phyloP scores from a whole-genome alignment of 2,888 invertebrate genomes.

The Noctua janthe region DNA sequence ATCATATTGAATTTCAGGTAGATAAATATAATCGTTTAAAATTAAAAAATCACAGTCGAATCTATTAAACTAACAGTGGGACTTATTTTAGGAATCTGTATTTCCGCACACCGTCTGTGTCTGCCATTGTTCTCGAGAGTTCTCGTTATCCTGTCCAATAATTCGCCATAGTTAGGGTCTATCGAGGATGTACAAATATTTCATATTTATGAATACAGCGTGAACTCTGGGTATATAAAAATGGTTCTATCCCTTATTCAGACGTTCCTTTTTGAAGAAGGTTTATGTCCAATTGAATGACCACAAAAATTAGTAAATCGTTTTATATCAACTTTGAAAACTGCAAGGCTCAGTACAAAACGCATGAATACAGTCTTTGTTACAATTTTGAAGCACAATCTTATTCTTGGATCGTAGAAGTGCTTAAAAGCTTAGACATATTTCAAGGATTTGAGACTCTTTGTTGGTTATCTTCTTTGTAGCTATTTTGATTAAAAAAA shows the following conservation, averaged over 20 bases:
- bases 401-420: background rate
- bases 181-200: conserved; percentile 33
- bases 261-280: conserved; percentile 19
- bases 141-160: conserved; percentile 55
- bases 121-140: no score
- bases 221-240: conserved; percentile 3
- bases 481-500: conserved; percentile 30
- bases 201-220: conserved; percentile 32
- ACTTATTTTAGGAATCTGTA: background rate
- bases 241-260: background rate
- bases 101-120: no score
- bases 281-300: conserved; percentile 35
- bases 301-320: background rate
- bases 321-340: conserved; percentile 23
- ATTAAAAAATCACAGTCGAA: background rate
- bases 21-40: background rate
- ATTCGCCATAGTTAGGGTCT: conserved; percentile 45
- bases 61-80: no score
- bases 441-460: conserved; percentile 8
- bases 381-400: background rate
- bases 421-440: conserved; percentile 8
- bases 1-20: background rate
- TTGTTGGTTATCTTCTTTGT: conserved; percentile 13
- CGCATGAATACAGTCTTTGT: conserved; percentile 20
- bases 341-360: conserved; percentile 7